phyloP scores from a whole-genome alignment of 2,888 invertebrate genomes.

The Pseudococcus jackbeardsleyi region DNA sequence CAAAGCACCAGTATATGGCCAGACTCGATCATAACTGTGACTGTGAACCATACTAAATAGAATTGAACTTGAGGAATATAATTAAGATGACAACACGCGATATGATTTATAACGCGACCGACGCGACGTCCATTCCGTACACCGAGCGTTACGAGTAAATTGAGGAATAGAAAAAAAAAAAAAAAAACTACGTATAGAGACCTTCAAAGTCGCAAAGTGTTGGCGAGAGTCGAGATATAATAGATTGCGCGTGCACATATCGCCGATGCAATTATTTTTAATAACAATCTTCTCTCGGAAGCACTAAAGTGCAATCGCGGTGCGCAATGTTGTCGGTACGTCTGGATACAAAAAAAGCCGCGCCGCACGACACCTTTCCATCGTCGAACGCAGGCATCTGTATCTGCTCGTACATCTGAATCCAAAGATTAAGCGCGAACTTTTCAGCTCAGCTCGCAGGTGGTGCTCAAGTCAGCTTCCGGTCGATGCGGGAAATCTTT shows the following conservation, averaged over 20 bases:
- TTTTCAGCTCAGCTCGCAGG: too few species aligned
- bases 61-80: conserved; percentile 11
- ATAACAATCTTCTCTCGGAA: conserved; percentile 10
- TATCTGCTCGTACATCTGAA: too few species aligned
- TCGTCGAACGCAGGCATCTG: too few species aligned
- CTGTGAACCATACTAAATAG: neutral
- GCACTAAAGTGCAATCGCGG: neutral
- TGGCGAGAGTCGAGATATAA: neutral
- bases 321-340: neutral
- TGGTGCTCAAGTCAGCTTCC: too few species aligned
- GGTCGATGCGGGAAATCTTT: neutral
- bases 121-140: neutral
- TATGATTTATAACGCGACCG: conserved; percentile 28
- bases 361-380: neutral
- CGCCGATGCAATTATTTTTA: conserved; percentile 10
- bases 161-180: neutral
- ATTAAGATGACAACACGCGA: conserved; percentile 44
- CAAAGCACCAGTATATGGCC: too few species aligned
- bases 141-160: neutral
- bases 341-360: neutral
- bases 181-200: neutral
- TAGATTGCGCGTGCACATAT: conserved; percentile 33
- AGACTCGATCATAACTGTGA: neutral
- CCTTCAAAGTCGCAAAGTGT: neutral
- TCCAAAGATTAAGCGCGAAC: too few species aligned